Evolutionary conservation across 2,888 invertebrate genomes (phyloP).

Genomic region (Zhengitettix transpicula): DNA sequence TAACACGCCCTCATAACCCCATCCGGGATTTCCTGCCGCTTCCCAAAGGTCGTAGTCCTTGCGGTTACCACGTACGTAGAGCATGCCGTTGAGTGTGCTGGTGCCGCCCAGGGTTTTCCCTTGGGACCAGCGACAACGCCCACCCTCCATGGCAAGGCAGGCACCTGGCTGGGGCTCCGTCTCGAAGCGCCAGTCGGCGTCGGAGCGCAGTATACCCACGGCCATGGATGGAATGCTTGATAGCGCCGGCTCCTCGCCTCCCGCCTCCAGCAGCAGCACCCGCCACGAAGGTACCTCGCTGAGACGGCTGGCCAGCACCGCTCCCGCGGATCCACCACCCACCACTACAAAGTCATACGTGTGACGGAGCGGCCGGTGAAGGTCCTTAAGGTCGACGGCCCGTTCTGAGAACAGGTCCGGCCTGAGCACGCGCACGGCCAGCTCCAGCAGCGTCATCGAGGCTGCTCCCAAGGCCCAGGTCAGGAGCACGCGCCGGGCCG

Average conservation of each 20-base stretch:
- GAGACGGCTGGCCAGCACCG: constrained; percentile 13
- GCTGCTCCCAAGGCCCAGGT: background rate
- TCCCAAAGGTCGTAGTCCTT: constrained; percentile 29
- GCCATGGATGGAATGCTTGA: constrained; percentile 12
- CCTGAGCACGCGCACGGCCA: constrained; percentile 2
- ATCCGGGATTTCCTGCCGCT: constrained; percentile 25
- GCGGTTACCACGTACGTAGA: constrained; percentile 29
- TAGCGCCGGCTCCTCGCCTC: constrained; percentile 11
- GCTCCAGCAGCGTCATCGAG: background rate
- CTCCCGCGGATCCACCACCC: constrained; percentile 14
- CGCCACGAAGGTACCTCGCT: constrained; percentile 8
- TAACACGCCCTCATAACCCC: constrained; percentile 29
- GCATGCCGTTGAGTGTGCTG: constrained; percentile 31
- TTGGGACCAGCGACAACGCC: constrained; percentile 20
- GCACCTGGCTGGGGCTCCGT: constrained; percentile 13
- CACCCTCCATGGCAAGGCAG: constrained; percentile 6
- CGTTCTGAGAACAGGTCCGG: constrained; percentile 5
- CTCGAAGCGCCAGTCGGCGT: constrained; percentile 19
- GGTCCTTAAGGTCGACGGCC: background rate
- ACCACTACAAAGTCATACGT: constrained; percentile 12
- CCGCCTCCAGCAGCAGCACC: constrained; percentile 16
- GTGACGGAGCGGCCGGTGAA: constrained; percentile 1
- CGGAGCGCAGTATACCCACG: constrained; percentile 11
- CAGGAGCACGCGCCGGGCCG: background rate
- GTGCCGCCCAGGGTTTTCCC: constrained; percentile 28